These are phyloP conservation scores for Lampris incognitus DNA, from an alignment of 2,113 vertebrate genomes.

Conservation along the genomic window DNA sequence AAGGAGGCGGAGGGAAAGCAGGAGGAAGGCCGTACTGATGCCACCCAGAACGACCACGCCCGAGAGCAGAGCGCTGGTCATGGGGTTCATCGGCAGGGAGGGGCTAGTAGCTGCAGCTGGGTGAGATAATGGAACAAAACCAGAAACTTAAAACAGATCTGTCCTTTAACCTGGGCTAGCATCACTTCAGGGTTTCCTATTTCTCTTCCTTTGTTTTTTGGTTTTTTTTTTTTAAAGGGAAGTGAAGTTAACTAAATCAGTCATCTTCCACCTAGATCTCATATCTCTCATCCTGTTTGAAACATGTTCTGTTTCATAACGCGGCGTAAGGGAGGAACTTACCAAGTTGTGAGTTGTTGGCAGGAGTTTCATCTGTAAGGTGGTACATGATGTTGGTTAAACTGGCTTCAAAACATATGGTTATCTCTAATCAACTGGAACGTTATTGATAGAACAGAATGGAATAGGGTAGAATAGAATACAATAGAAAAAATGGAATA, in stretches of 20 bases:
- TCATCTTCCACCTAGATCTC: conserved; percentile 14
- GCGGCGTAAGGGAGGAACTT: conserved; percentile 67
- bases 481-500: no score
- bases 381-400: conserved; percentile 15
- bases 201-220: no score
- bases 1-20: conserved; percentile 86
- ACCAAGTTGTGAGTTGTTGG: conserved; percentile 95
- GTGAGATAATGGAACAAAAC: conserved; percentile 31
- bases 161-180: not conserved
- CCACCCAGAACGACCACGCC: conserved; percentile 88
- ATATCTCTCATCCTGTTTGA: conserved; percentile 2
- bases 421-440: not conserved
- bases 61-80: conserved; percentile 90
- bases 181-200: not conserved
- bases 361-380: conserved; percentile 91
- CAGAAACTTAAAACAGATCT: conserved; percentile 29
- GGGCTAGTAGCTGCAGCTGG: conserved; percentile 71
- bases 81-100: conserved; percentile 82
- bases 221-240: not conserved
- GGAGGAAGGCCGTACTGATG: conserved; percentile 84
- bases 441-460: no score
- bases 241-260: not conserved
- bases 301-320: conserved; percentile 3
- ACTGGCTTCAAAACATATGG: not conserved
- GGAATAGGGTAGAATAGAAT: no score